These are phyloP conservation scores for Caradrina clavipalpis DNA, from an alignment of 2,888 invertebrate species.

Conservation along the genomic window DNA sequence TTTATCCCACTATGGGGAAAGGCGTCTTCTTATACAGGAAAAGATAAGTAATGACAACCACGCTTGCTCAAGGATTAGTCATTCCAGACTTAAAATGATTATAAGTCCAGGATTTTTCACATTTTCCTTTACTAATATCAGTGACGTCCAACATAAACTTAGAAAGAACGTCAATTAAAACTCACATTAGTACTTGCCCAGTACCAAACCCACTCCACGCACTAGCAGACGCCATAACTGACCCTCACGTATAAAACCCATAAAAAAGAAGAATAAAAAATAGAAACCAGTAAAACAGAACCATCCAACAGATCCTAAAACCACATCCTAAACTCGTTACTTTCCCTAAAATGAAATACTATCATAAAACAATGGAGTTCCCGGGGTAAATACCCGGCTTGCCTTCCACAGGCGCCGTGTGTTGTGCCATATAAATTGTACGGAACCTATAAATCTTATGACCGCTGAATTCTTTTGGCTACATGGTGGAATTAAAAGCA, in stretches of 20 bases:
- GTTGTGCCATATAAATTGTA: slow-evolving; percentile 73
- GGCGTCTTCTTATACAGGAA: no score
- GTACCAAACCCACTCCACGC: no score
- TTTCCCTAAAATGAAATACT: slow-evolving; percentile 53
- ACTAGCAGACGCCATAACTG: background rate
- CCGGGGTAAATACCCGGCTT: slow-evolving; percentile 56
- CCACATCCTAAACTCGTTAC: slow-evolving; percentile 31
- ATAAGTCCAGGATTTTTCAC: no score
- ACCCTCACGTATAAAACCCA: background rate
- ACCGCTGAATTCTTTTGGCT: slow-evolving; percentile 77
- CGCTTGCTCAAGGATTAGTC: no score
- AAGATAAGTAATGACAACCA: no score
- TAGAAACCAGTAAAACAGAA: slow-evolving; percentile 1
- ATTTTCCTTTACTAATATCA: no score
- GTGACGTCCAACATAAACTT: no score
- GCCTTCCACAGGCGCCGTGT: slow-evolving; percentile 47
- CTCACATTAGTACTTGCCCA: no score
- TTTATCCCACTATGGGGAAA: no score
- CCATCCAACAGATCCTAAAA: slow-evolving; percentile 21
- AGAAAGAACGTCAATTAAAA: no score
- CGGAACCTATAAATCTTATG: slow-evolving; percentile 73
- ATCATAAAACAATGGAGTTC: slow-evolving; percentile 60
- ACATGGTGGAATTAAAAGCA: slow-evolving; percentile 76
- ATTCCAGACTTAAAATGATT: no score
- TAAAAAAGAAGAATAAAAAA: slow-evolving; percentile 2